Evolutionary conservation across 2,113 vertebrate species (phyloP), one percentile per base, ranked within the genome.

Genomic region (Halichoerus grypus): DNA sequence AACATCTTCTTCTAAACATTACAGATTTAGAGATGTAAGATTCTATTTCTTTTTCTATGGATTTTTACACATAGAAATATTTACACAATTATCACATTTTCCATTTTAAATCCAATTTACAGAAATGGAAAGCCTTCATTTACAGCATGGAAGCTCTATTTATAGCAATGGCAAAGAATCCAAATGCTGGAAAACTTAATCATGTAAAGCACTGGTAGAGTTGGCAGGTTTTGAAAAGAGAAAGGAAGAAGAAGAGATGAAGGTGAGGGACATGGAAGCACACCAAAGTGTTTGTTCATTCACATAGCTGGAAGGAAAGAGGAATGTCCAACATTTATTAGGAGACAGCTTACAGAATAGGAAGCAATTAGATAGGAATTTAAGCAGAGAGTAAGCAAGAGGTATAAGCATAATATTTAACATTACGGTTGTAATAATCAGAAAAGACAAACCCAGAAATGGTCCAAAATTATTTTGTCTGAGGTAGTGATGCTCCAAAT

Each of bases 371-470:
- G 39, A 71, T n/a, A 76, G 10, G 79, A 83, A 87, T 42, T 53
- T 90, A 94, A 46, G 42, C 69, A 82, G n/a, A 89, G 83, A 69
- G 24, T 63, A 85, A 90, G 69, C 42, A 94, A 86, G 36, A 95
- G 26, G 7, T 79, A 1, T 63, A 85, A 79, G 57, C 42, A 63
- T 49, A 63, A 31, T 71, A 36, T 82, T 57, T 77, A 89, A 87
- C 5, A 15, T 5, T 33, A 22, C 55, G 1, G 15, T 28, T 31
- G 24, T 91, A 49, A 83, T 53, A 72, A 86, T 63, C 53, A 88
- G 79, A 90, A 76, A 61, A 92, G 31, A 19, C 77, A 94, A 92
- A 81, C 21, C 21, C 65, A 57, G 65, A 84, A 77, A 90, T 46
- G n/a, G 4, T 42, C 49, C 63, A 82, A 71, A 88, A 69, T 86